Evolutionary conservation across 2,113 vertebrate genomes (phyloP), one percentile per base, ranked within the genome.

Genomic region (Tamias sibiricus): DNA sequence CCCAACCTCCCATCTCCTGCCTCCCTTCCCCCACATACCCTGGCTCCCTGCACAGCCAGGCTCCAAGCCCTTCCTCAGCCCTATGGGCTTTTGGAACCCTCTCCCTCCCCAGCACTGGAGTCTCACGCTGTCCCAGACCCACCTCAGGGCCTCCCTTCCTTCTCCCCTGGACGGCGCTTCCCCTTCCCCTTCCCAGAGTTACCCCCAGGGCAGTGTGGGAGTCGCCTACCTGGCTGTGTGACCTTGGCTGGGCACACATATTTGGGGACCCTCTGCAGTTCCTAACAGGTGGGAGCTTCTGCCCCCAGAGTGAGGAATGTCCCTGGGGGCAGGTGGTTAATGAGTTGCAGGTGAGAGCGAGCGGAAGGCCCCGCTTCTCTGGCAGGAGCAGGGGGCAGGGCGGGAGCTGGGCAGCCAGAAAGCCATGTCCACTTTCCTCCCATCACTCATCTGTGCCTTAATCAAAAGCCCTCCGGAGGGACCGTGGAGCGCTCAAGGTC

Each of bases 341-440:
- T 72, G 87, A 95, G 87, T 80, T 30, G 87, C 94, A 84, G 64
- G 75, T 92, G 68, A 62, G 88, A 66, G n/a, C 62, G 88, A 66
- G n/a, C 28, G 35, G 69, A 28, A 87, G 86, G 52, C 28, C 28
- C 64, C 68, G 35, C 37, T 76, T 44, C 6, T 22, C 91, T 20
- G 49, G 74, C 44, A 28, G 68, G 35, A 47, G 71, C 74, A 64
- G 72, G 28, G 69, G 64, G 24, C 14, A 47, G 42, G 19, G 3
- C 0, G 1, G 49, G 59, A 66, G 79, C 59, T 24, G 54, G 71
- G 66, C 2, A 14, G 49, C 24, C 42, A 32, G 42, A 68, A 42
- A 72, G 57, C 20, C 3, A 37, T 64, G 88, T 20, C 62, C 77
- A 40, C 49, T 75, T 91, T 68, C 52, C 6, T 93, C 35, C 9